Percentiles rank a stretch among this genome's conserved stretches.
Evolutionary conservation across 1,140 invertebrate genomes (phyloP).

Genomic region (Brachionus plicatilis): DNA sequence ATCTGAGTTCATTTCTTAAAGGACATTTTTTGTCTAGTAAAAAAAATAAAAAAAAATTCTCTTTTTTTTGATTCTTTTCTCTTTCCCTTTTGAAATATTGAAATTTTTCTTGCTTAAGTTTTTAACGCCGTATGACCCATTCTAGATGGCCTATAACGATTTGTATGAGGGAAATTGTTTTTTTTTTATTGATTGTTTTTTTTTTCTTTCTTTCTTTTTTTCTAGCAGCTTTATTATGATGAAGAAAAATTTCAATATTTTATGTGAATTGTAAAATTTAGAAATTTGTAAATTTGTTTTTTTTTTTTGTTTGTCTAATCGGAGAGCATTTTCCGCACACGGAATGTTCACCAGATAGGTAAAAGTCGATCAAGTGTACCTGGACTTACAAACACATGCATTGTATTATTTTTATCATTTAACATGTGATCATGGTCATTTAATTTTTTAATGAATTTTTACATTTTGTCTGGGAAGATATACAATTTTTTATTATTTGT

Average conservation of each 20-base stretch:
- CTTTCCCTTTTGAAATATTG: neutral
- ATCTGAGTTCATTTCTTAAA: neutral
- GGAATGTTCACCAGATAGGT: neutral
- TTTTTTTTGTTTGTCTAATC: neutral
- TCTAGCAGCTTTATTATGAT: neutral
- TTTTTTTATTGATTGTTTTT: neutral
- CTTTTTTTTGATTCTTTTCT: neutral
- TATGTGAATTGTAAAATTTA: neutral
- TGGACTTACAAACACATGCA: neutral
- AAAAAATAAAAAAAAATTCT: neutral
- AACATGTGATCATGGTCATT: neutral
- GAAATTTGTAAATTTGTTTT: constrained; percentile 11
- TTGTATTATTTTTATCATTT: neutral
- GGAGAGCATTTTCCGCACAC: neutral
- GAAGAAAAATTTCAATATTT: constrained; percentile 26
- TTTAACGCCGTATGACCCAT: neutral
- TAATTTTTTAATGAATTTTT: constrained; percentile 16
- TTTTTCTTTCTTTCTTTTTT: neutral
- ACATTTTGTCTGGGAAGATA: neutral
- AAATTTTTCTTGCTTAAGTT: neutral
- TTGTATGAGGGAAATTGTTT: neutral
- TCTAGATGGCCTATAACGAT: neutral
- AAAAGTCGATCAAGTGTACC: neutral
- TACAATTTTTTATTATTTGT: neutral
- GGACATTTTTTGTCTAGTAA: neutral